phyloP scores from a whole-genome alignment of 2,888 invertebrate species.

The Stictocephala bisonia region DNA sequence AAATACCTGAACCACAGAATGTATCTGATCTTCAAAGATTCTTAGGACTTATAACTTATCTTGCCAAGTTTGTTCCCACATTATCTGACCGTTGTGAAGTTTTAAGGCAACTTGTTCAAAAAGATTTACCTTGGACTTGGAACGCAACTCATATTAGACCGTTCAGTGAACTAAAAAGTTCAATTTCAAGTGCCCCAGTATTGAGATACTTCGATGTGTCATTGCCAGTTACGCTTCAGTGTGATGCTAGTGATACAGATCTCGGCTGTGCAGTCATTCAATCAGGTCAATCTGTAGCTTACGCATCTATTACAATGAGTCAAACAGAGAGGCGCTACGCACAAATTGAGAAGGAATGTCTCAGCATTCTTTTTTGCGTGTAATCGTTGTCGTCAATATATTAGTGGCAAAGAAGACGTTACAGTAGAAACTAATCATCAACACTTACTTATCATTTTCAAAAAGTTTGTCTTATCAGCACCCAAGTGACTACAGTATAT shows the following conservation, averaged over 20 bases:
- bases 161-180: neutral
- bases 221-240: neutral
- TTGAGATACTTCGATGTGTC: neutral
- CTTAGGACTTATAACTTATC: neutral
- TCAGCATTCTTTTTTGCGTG: neutral
- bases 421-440: neutral
- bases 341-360: neutral
- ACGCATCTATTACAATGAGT: neutral
- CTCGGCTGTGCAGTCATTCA: neutral
- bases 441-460: neutral
- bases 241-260: slow-evolving; percentile 9
- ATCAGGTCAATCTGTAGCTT: neutral
- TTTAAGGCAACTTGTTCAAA: neutral
- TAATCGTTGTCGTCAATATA: slow-evolving; percentile 7
- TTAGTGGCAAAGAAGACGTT: neutral
- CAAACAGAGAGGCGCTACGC: neutral
- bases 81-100: neutral
- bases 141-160: neutral
- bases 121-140: neutral
- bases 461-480: neutral
- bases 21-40: neutral
- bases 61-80: neutral
- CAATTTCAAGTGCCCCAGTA: neutral
- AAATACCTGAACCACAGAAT: neutral
- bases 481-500: neutral